Base-by-base conservation (phyloP, 2,113 vertebrate species). In the Percopsis transmontana region DNA sequence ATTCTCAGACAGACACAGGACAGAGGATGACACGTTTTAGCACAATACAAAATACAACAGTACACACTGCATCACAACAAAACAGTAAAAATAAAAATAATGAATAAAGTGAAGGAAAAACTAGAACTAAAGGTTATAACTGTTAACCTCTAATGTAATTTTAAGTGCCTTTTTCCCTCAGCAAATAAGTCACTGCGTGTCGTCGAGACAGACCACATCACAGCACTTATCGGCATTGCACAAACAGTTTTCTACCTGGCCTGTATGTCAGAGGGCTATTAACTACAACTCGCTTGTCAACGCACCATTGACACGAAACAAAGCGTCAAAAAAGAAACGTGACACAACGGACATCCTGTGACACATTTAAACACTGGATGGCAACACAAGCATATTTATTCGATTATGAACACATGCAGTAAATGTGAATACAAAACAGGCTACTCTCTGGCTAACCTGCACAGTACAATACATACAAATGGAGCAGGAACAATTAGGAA, bases 201-300 rank as follows among this genome's bases (percentile, higher is more conserved):
- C 48, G 11, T 57, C 8, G 16, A 16, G 16, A 15, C 18, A 39
- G 3, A 14, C 45, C 20, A 52, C 23, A 27, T 58, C 18, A 48
- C 18, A 16, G 51, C 18, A 54, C 20, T 24, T 41, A 62, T 5
- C 21, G 2, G 15, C 48, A 20, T 51, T 21, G 41, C 56, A 58
- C 13, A 18, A 40, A 18, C 56, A 39, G 27, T 56, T 56, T 56
- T 56, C 19, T 39, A 9, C 15, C 16, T 38, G 27, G 54, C 33
- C 27, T 56, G 27, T 39, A 4, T 56, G 24, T 56, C 54, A 19
- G 19, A 39, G 24, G 65, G n/a, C 58, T 12, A 58, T 50, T 66
- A 71, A 62, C n/a, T 39, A 74, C 27, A 61, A 63, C 61, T 56
- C 44, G 41, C 33, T 42, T 24, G 18, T 68, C 52, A 70, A 70